phyloP scores from a whole-genome alignment of 2,797 vertebrate genomes.

The Buceros bicornis region DNA sequence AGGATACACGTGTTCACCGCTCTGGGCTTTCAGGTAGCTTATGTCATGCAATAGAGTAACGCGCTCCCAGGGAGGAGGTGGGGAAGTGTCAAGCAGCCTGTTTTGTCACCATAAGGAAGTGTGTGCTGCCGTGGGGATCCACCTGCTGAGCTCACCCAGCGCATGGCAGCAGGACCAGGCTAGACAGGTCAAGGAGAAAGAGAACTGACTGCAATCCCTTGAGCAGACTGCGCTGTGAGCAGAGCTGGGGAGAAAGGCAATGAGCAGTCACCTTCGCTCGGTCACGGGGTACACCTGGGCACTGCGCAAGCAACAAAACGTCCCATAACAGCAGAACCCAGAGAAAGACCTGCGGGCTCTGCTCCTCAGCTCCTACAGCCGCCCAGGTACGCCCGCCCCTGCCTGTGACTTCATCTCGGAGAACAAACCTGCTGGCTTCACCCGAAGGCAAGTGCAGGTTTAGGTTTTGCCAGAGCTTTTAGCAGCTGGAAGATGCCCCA shows the following conservation, averaged over 20 bases:
- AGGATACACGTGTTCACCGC: background rate
- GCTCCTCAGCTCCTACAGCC: background rate
- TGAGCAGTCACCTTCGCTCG: background rate
- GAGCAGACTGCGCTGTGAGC: rapidly evolving
- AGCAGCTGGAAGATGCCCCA: background rate
- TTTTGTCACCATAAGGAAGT: slow-evolving; percentile 1
- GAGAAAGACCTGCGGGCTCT: rapidly evolving
- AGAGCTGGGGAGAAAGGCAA: background rate
- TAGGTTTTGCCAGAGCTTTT: rapidly evolving
- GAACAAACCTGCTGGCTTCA: background rate
- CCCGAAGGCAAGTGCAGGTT: background rate
- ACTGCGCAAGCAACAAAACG: rapidly evolving
- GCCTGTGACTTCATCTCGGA: rapidly evolving
- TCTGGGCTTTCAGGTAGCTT: background rate
- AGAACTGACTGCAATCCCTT: background rate
- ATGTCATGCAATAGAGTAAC: background rate
- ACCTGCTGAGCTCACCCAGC: background rate
- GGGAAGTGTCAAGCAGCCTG: background rate
- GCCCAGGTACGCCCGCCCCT: background rate
- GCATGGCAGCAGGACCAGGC: rapidly evolving
- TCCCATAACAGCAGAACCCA: rapidly evolving
- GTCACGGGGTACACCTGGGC: background rate
- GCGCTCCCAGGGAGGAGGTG: background rate
- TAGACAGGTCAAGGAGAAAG: background rate
- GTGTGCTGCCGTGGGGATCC: background rate